Conservation (phyloP, 2,888 invertebrate genomes). For the Crematogaster levior region DNA sequence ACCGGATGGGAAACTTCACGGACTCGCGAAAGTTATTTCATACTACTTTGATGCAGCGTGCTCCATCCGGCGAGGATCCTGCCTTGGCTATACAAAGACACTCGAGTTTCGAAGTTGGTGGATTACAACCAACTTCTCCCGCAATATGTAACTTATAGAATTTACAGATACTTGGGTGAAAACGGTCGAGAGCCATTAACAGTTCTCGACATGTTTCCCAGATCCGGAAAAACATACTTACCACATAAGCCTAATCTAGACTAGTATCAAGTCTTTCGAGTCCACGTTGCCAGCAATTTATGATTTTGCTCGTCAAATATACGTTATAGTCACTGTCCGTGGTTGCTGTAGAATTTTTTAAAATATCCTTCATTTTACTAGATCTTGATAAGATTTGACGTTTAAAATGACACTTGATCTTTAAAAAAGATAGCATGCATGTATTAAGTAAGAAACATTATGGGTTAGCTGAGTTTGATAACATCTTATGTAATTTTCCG, state of each 20-base stretch:
- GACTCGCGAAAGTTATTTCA: slow-evolving; percentile 64
- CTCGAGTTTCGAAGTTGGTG: slow-evolving; percentile 62
- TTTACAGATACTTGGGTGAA: slow-evolving; percentile 22
- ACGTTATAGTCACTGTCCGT: slow-evolving; percentile 48
- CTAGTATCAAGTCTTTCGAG: slow-evolving; percentile 50
- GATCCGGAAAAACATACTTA: neutral
- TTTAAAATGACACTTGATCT: too few species aligned
- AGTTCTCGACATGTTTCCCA: slow-evolving; percentile 17
- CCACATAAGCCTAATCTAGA: slow-evolving; percentile 33
- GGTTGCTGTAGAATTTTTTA: slow-evolving; percentile 26
- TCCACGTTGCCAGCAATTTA: slow-evolving; percentile 52
- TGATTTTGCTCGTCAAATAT: slow-evolving; percentile 48
- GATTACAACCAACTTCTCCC: slow-evolving; percentile 52
- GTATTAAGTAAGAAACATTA: neutral
- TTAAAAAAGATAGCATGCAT: neutral
- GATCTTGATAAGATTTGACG: too few species aligned
- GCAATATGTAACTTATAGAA: slow-evolving; percentile 55
- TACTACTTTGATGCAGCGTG: slow-evolving; percentile 65
- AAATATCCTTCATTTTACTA: neutral
- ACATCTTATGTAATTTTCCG: neutral
- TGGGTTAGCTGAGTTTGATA: neutral
- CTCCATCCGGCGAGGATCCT: slow-evolving; percentile 44
- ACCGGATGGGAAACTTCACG: slow-evolving; percentile 57
- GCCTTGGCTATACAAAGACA: slow-evolving; percentile 59
- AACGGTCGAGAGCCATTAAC: slow-evolving; percentile 30